phyloP scores from a whole-genome alignment of 2,888 invertebrate species.

The Epinotia nisella region DNA sequence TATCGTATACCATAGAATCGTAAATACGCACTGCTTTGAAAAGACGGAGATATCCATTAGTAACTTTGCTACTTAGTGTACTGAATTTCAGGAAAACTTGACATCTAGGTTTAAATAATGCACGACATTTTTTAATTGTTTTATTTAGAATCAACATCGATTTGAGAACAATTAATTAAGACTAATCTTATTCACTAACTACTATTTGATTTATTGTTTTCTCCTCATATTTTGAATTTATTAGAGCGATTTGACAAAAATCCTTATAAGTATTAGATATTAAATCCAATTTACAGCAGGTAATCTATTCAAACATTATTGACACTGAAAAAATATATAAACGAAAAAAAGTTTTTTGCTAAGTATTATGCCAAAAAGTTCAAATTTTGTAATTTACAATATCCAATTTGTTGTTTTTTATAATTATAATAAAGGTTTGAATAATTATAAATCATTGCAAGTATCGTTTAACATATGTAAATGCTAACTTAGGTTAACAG shows the following conservation, averaged over 20 bases:
- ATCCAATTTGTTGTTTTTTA: neutral
- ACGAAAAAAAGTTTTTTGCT: neutral
- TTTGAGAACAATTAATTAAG: conserved; percentile 61
- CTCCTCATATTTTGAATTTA: conserved; percentile 25
- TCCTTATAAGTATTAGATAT: conserved; percentile 19
- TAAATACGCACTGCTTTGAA: too few species aligned
- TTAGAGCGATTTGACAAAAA: conserved; percentile 34
- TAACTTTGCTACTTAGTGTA: too few species aligned
- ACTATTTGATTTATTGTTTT: conserved; percentile 39
- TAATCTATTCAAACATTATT: neutral
- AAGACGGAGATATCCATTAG: too few species aligned
- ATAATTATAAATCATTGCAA: neutral
- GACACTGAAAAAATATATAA: neutral
- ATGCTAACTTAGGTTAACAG: neutral
- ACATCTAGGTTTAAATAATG: too few species aligned
- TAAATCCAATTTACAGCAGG: conserved; percentile 19
- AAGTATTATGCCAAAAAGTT: neutral
- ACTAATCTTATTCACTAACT: conserved; percentile 46
- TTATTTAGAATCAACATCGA: conserved; percentile 67
- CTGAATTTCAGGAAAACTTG: too few species aligned
- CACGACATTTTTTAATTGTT: conserved; percentile 51
- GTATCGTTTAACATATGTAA: neutral
- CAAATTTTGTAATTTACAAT: neutral
- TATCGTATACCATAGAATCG: too few species aligned
- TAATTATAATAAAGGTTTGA: neutral